These are phyloP conservation scores for Patella ulyssiponensis DNA, from an alignment of 2,888 invertebrate genomes.

Conservation along the genomic window DNA sequence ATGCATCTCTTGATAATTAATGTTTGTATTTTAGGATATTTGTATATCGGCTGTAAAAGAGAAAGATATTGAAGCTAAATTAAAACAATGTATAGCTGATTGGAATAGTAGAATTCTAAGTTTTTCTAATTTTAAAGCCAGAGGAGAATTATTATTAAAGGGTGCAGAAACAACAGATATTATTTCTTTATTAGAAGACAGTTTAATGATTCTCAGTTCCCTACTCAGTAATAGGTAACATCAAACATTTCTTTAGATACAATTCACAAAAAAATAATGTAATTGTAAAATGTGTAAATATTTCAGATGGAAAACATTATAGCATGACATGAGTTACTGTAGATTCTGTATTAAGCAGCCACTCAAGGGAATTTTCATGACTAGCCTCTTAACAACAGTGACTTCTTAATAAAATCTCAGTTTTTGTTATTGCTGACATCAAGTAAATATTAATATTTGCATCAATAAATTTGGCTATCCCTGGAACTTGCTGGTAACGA, in stretches of 20 bases:
- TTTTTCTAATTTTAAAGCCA: slow-evolving; percentile 83
- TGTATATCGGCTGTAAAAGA: slow-evolving; percentile 92
- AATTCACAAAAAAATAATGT: background rate
- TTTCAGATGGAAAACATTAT: background rate
- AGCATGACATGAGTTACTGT: background rate
- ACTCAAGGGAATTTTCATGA: too few species aligned
- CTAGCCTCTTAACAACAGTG: too few species aligned
- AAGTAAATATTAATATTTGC: too few species aligned
- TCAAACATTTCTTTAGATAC: background rate
- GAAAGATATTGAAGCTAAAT: slow-evolving; percentile 89
- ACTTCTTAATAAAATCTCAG: too few species aligned
- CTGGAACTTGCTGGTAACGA: too few species aligned
- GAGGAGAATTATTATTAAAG: slow-evolving; percentile 87
- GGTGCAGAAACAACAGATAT: slow-evolving; percentile 80
- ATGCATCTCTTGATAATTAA: too few species aligned
- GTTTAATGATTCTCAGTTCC: slow-evolving; percentile 88
- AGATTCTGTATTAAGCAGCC: background rate
- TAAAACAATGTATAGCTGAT: slow-evolving; percentile 85
- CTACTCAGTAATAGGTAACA: slow-evolving; percentile 84
- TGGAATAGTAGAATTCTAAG: slow-evolving; percentile 84
- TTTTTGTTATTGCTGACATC: too few species aligned
- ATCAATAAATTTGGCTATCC: too few species aligned
- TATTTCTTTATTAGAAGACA: slow-evolving; percentile 85
- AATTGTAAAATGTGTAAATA: background rate
- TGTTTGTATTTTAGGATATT: slow-evolving; percentile 78